Evolutionary conservation across 2,888 invertebrate genomes (phyloP).

Genomic region (Nephrotoma appendiculata): DNA sequence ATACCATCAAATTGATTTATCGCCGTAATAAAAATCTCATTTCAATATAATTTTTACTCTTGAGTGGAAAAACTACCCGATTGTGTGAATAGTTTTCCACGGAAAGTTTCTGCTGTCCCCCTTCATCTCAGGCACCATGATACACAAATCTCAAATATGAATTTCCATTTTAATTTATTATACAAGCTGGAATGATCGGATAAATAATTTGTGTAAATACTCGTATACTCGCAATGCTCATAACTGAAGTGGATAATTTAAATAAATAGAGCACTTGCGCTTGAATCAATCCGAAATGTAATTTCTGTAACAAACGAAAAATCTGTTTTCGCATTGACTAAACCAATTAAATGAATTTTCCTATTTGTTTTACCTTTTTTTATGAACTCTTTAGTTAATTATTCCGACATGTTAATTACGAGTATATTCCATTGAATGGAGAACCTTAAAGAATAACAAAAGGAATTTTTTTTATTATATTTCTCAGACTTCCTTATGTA

Average conservation of each 20-base stretch:
- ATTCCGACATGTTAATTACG: neutral
- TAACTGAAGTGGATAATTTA: neutral
- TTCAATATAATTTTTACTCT: neutral
- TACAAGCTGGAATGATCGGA: neutral
- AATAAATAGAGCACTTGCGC: neutral
- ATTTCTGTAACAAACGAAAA: neutral
- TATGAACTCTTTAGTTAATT: neutral
- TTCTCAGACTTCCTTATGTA: neutral
- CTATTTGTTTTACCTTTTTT: neutral
- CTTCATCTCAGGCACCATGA: neutral
- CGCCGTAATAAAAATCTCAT: neutral
- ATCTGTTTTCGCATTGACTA: neutral
- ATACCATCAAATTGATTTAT: neutral
- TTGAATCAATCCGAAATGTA: neutral
- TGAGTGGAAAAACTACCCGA: neutral
- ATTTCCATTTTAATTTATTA: neutral
- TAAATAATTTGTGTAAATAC: neutral
- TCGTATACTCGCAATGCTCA: neutral
- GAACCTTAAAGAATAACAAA: neutral
- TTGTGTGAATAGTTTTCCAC: neutral
- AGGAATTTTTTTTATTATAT: neutral
- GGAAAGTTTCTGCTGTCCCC: no score
- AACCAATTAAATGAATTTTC: neutral
- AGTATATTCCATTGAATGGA: neutral
- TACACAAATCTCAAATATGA: neutral